Base-by-base conservation (phyloP, 2,113 vertebrate species). In the Erpornis zantholeuca region DNA sequence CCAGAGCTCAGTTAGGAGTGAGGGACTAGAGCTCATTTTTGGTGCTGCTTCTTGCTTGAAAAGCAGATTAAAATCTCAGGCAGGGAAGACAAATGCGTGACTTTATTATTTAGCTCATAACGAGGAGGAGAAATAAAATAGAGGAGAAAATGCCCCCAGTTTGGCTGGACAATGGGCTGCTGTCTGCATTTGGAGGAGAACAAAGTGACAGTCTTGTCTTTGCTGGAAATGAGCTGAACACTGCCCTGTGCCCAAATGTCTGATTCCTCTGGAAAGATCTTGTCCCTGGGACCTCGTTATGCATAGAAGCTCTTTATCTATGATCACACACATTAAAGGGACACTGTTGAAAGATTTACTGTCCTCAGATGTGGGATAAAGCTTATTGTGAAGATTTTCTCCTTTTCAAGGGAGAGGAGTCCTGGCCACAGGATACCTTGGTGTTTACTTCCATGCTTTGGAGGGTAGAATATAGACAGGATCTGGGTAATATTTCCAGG, bases 191-290 rank as follows among this genome's bases (percentile, higher is more conserved):
- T 50, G 57, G 85, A 84, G 66, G 50, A 90, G 86, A 90, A 61
- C 61, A 95, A 95, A 94, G 73, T 64, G 79, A 28, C 77, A 80
- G 59, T 73, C 90, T 72, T 90, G 53, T 82, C 60, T 73, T 56
- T 69, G 82, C 69, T 92, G 84, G 64, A 42, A 64, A 81, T 59
- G 69, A 64, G 53, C 80, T 36, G 17, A 86, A 45, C 0, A 1
- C 50, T 94, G 79, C 75, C 92, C 53, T 87, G 8, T 77, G 82
- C 35, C 78, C 70, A 57, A 60, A 42, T 12, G 9, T 23, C 77
- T 49, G 69, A 69, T 78, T 88, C 66, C 19, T 64, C 52, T 60
- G 83, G 68, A 73, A 81, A 88, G 60, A 64, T 68, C 77, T 91
- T 75, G 50, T 65, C 87, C 87, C 66, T 42, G 35, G 2, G 7